Conservation (phyloP, 2,113 vertebrate species). For the Tachuris rubrigastra region DNA sequence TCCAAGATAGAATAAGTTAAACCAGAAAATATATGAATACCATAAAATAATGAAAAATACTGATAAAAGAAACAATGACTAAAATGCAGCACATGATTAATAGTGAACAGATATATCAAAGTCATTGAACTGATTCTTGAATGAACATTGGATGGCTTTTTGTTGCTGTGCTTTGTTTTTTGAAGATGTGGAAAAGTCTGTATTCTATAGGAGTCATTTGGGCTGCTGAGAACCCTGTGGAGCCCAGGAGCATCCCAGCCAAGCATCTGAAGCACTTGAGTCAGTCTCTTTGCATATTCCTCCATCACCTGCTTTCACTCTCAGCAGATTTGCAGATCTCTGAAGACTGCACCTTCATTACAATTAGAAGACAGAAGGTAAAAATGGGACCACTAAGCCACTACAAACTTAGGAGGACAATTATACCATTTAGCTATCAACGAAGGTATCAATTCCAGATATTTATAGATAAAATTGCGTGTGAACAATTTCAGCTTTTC, state of each 20-base stretch:
- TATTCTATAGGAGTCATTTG: not conserved
- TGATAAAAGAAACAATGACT: not conserved
- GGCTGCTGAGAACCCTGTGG: not conserved
- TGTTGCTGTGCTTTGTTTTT: not conserved
- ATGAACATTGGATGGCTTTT: not conserved
- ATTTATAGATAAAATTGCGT: not conserved
- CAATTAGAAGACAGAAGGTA: not conserved
- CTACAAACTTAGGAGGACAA: not conserved
- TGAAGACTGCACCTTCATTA: not conserved
- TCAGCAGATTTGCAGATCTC: not conserved
- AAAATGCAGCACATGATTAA: not conserved
- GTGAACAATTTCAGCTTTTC: not conserved
- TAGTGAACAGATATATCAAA: not conserved
- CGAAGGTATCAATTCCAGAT: not conserved
- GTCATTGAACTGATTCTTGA: not conserved
- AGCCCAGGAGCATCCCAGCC: not conserved
- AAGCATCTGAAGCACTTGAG: not conserved
- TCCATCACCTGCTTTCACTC: accelerated
- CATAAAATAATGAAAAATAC: not conserved
- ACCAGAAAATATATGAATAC: not conserved
- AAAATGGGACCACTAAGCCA: not conserved
- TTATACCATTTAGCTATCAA: not conserved
- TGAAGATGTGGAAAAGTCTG: not conserved
- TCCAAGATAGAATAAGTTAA: not conserved
- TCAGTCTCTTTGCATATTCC: not conserved